Evolutionary conservation across 2,113 vertebrate species (phyloP), one percentile per base, ranked within the genome.

Genomic region (Misgurnus anguillicaudatus): DNA sequence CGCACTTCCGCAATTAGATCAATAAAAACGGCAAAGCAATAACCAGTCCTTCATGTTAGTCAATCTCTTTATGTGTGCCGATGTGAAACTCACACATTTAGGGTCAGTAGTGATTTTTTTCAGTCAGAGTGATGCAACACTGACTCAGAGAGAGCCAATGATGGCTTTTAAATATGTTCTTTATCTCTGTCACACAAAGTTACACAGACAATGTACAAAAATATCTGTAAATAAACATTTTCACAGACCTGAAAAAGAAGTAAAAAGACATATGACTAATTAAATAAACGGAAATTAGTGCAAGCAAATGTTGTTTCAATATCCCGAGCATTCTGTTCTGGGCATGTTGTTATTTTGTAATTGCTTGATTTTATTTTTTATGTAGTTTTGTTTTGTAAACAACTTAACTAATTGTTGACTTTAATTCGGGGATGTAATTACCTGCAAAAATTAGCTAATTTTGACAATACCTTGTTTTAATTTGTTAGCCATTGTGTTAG

Each of bases 101-200:
- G 24, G 21, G 36, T 6, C 11, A 4, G 24, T 16, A 6, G 55
- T 5, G 39, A 47, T 16, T 45, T 74, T 16, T 51, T 51, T 13
- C 53, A n/a, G 38, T 36, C 67, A 9, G 13, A 67, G 6, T 77
- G 77, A 78, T 78, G 77, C 77, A 70, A 78, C 55, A 70, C 21
- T 78, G 65, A 78, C 55, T 78, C 77, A 70, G 62, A 51, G 41
- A 31, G 60, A 51, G 77, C 57, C 38, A 78, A 78, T 65, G 41
- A 61, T 51, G 10, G 67, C 42, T 41, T 71, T 69, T 69, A 11
- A 19, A 74, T 0, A 31, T 47, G 55, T 42, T 48, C 21, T 19
- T 60, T 16, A 41, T 55, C 16, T 60, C 65, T 11, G 16, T 6
- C 17, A 42, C n/a, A 53, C 47, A 70, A 16, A 47, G 2, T 47